Percentiles rank a stretch among this genome's conserved stretches.
Evolutionary conservation across 1,140 invertebrate species (phyloP).

Genomic region (Phocides pigmalion): DNA sequence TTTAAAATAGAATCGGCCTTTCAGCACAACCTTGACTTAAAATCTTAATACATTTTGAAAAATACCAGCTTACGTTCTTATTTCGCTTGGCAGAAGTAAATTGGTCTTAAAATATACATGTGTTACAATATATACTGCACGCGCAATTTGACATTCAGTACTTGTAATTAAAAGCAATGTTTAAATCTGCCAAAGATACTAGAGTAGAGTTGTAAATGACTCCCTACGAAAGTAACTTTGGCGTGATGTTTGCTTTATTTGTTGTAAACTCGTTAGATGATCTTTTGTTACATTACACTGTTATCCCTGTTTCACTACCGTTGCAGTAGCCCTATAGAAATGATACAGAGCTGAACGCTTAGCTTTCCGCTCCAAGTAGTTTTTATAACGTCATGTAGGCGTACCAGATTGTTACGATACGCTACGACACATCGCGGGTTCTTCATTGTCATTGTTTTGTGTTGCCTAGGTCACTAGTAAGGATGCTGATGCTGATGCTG

Average conservation of each 20-base stretch:
- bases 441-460: conserved; percentile 25
- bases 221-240: too few relatives aligned
- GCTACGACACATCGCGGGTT: neutral
- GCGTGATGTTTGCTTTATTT: too few relatives aligned
- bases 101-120: too few relatives aligned
- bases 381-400: neutral
- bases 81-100: too few relatives aligned
- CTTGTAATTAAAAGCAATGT: too few relatives aligned
- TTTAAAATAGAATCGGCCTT: conserved; percentile 24
- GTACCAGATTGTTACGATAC: conserved; percentile 4
- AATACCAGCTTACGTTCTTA: neutral
- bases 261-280: too few relatives aligned
- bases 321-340: neutral
- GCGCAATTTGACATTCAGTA: too few relatives aligned
- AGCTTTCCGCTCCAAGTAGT: conserved; percentile 6
- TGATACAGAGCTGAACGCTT: conserved; percentile 8
- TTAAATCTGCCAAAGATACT: too few relatives aligned
- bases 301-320: neutral
- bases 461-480: conserved; percentile 21
- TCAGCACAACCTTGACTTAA: conserved; percentile 7
- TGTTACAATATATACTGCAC: too few relatives aligned
- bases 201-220: too few relatives aligned
- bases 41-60: neutral
- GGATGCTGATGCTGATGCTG: too few relatives aligned
- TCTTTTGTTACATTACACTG: too few relatives aligned